Evolutionary conservation across 2,797 vertebrate species (phyloP), one percentile per base, ranked within the genome.

Genomic region (Strix occidentalis): DNA sequence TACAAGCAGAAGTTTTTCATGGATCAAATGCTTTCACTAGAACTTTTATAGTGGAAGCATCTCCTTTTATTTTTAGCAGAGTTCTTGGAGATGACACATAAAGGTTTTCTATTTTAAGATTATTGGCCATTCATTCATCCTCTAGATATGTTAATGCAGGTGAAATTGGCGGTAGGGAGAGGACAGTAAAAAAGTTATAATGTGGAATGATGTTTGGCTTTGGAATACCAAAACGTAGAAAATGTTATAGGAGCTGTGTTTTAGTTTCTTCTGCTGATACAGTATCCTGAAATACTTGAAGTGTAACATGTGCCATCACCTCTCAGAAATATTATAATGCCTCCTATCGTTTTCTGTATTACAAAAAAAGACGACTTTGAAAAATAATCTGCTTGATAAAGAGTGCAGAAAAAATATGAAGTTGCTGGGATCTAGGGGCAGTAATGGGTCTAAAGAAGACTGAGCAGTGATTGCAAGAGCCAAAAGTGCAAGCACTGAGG

Each of bases 301-400:
- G 4, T 68, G 2, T 77, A 56, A 21, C 3, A 1, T 57, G 3
- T 61, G 6, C 25, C 9, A 9, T 28, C 39, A 56, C 21, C 7
- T 45, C n/a, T 80, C 87, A 31, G 24, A 66, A 83, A 64, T 89
- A 26, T 0, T 39, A 23, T 70, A 61, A 48, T 70, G 8, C 35
- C 4, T 33, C 7, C 18, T 37, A 5, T 51, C 7, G 51, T 75
- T 63, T 68, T 46, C 20, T 54, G 7, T 83, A 37, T 46, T 33
- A 13, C 26, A 60, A 61, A 39, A 48, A 75, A 48, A 24, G 3
- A 3, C 0, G 0, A 15, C 9, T 26, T 83, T 39, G 0, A 11
- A 57, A 77, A 87, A 66, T 13, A 72, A 6, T n/a, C 9, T 60
- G 3, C 26, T 66, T 65, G 5, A 65, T 88, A 71, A 72, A 92